Base-by-base conservation (phyloP, 2,113 vertebrate species). In the Bagarius yarrelli region DNA sequence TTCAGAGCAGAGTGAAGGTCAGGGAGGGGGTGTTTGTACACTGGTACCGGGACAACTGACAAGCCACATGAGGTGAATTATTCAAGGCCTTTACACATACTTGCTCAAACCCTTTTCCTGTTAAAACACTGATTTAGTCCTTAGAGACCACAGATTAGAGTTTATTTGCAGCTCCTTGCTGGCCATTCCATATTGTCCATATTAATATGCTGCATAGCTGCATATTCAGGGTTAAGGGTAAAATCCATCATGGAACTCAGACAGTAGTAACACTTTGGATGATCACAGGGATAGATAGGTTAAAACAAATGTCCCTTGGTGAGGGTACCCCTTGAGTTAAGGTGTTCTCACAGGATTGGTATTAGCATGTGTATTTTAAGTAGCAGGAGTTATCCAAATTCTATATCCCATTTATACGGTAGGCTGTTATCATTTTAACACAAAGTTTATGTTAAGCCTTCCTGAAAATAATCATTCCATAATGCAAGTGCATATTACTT, bases 21-120 rank as follows among this genome's bases (percentile, higher is more conserved):
- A 78, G 21, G 4, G 64, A 23, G 67, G 30, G 66, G 27, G 36
- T 36, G 75, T 61, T 67, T 75, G 71, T 21, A 69, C 63, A 67
- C 27, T 18, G 60, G 59, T 59, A 77, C 44, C 14, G 34, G 74
- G 53, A 47, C 74, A 63, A 76, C 61, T 69, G 63, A 76, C 76
- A 78, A 78, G 56, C 59, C 40, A n/a, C 76, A 78, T 60, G 76
- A 78, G 60, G 75, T 78, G 60, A 78, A 78, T 78, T 78, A 79
- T 79, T 67, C 50, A 66, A 56, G 13, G 32, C 63, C 13, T 50
- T 52, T 59, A 52, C 19, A 34, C 60, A 64, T 63, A 34, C 60
- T 36, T 53, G 23, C 30, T 55, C 21, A 40, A 57, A 78, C 12
- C 52, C 59, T 67, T 32, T 55, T 79, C 19, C 61, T 67, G 63